These are phyloP conservation scores for Heliconius eleuchia DNA, from an alignment of 1,140 invertebrate genomes.

Conservation along the genomic window DNA sequence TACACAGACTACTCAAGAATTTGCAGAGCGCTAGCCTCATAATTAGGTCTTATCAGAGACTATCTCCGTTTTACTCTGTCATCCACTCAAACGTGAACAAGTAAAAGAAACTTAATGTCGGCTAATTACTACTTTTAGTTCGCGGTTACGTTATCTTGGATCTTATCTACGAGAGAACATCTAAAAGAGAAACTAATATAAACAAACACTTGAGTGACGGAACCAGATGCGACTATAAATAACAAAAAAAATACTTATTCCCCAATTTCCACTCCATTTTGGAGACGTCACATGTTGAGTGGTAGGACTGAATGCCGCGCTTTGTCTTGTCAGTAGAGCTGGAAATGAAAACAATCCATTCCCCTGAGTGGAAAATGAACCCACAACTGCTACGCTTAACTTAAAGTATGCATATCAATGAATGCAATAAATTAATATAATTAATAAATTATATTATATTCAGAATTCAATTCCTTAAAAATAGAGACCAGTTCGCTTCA, in stretches of 20 bases:
- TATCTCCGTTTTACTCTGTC: not conserved
- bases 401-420: too few relatives aligned
- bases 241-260: not conserved
- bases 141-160: slow-evolving; percentile 14
- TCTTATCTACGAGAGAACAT: not conserved
- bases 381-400: too few relatives aligned
- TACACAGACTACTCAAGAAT: not conserved
- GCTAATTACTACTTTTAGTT: slow-evolving; percentile 20
- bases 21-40: not conserved
- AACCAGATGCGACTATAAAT: not conserved
- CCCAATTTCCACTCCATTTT: too few relatives aligned
- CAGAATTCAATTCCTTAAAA: too few relatives aligned
- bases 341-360: too few relatives aligned
- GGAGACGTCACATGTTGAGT: too few relatives aligned
- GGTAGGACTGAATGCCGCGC: too few relatives aligned
- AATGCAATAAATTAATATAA: too few relatives aligned
- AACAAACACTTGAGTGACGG: not conserved
- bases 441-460: too few relatives aligned
- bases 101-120: slow-evolving; percentile 18
- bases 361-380: too few relatives aligned
- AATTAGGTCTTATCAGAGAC: not conserved
- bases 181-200: slow-evolving; percentile 3
- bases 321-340: too few relatives aligned
- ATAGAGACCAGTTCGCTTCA: too few relatives aligned
- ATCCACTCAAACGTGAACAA: slow-evolving; percentile 9